A percentile compares a stretch with the other conserved stretches of the same genome.
Evolutionary conservation across 2,888 invertebrate genomes (phyloP).

Genomic region (Theristus sp.): DNA sequence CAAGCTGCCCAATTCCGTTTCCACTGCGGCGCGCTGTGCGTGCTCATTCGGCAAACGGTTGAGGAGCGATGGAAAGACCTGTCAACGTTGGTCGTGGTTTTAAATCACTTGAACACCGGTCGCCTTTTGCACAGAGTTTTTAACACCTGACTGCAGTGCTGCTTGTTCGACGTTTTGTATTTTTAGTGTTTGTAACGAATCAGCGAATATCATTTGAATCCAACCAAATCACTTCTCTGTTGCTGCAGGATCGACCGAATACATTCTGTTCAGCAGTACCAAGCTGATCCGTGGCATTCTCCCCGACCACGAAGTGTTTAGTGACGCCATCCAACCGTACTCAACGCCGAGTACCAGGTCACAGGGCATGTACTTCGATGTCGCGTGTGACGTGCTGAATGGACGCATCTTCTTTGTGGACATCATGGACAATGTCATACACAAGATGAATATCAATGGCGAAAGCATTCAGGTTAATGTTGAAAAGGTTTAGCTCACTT

Average conservation of each 20-base stretch:
- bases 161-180: no score
- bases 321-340: not conserved
- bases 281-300: slow-evolving; percentile 67
- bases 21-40: slow-evolving; percentile 44
- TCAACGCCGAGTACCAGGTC: not conserved
- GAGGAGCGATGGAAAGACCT: slow-evolving; percentile 53
- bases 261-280: slow-evolving; percentile 25
- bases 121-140: no score
- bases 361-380: slow-evolving; percentile 64
- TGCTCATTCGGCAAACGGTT: slow-evolving; percentile 78
- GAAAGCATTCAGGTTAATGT: slow-evolving; percentile 27
- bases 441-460: slow-evolving; percentile 39
- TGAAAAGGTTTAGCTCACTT: not conserved
- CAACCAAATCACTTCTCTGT: not conserved
- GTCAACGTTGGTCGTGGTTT: slow-evolving; percentile 32
- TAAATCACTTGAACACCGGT: no score
- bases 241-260: slow-evolving; percentile 16
- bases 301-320: slow-evolving; percentile 47
- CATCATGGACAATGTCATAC: slow-evolving; percentile 61
- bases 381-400: slow-evolving; percentile 35
- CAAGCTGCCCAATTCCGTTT: slow-evolving; percentile 46
- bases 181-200: no score
- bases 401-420: slow-evolving; percentile 92
- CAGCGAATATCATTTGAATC: no score
- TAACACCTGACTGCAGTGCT: no score